Conservation (phyloP, 1,140 invertebrate genomes). For the Ridgeia piscesae region DNA sequence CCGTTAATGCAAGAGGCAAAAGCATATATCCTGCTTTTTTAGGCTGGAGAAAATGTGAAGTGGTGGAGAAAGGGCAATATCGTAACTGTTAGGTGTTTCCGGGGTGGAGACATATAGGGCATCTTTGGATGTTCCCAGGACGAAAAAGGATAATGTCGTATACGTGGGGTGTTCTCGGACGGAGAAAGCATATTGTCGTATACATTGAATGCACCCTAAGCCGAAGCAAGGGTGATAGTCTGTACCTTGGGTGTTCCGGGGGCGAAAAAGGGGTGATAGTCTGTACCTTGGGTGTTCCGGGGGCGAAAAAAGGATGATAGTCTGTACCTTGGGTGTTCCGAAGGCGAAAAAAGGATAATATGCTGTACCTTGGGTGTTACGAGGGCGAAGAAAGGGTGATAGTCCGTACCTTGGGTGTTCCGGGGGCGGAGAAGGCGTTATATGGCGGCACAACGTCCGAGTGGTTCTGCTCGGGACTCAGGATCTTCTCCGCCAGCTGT, state of each 20-base stretch:
- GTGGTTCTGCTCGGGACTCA: conserved; percentile 43
- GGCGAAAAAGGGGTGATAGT: background rate
- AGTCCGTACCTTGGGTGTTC: conserved; percentile 20
- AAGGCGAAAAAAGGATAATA: background rate
- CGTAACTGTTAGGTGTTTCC: too few relatives aligned
- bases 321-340: conserved; percentile 15
- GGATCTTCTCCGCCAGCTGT: conserved; percentile 38
- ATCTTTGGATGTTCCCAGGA: too few relatives aligned
- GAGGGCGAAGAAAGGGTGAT: conserved; percentile 38
- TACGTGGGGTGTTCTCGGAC: too few relatives aligned
- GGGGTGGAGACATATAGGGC: too few relatives aligned
- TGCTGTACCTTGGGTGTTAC: conserved; percentile 23
- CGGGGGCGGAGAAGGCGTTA: conserved; percentile 42
- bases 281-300: conserved; percentile 15
- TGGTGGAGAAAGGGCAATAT: too few relatives aligned
- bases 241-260: conserved; percentile 19
- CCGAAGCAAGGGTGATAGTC: background rate
- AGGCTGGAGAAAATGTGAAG: too few relatives aligned
- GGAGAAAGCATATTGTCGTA: background rate
- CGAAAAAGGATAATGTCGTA: too few relatives aligned
- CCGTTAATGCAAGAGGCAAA: background rate
- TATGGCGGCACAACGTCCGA: conserved; percentile 48
- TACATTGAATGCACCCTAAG: background rate
- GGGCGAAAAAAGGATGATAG: background rate
- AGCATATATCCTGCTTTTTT: too few relatives aligned